These are phyloP conservation scores for Pheucticus melanocephalus DNA, from an alignment of 2,113 vertebrate genomes.

Conservation along the genomic window DNA sequence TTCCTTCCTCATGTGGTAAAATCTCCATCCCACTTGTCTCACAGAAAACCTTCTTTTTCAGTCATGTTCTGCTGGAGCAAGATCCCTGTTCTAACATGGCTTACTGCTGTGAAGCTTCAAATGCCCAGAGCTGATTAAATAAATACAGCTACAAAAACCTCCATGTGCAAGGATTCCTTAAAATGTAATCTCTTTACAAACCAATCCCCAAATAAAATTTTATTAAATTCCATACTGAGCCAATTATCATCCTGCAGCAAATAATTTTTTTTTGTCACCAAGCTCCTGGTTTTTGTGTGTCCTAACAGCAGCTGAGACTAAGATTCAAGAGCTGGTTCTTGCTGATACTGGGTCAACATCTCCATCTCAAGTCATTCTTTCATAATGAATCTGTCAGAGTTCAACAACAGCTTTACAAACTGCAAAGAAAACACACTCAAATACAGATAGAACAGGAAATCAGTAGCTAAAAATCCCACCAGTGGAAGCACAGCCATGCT, in stretches of 20 bases:
- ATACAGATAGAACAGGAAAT: neutral
- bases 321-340: neutral
- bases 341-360: neutral
- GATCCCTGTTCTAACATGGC: neutral
- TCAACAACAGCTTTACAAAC: neutral
- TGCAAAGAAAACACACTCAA: neutral
- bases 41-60: neutral
- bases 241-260: neutral
- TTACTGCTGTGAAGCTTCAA: neutral
- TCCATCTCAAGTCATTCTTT: neutral
- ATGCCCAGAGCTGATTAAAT: neutral
- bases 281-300: neutral
- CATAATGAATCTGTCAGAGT: neutral
- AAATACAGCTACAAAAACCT: neutral
- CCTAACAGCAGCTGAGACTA: neutral
- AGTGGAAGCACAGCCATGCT: neutral
- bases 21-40: neutral
- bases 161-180: neutral
- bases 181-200: slow-evolving; percentile 28
- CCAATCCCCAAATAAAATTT: slow-evolving; percentile 31
- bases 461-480: neutral
- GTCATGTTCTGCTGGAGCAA: neutral
- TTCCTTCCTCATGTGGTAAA: neutral
- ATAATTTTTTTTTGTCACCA: neutral
- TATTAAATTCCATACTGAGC: neutral